These are phyloP conservation scores for Caenorhabditis sp. DNA, from an alignment of 2,888 invertebrate genomes.

Conservation along the genomic window DNA sequence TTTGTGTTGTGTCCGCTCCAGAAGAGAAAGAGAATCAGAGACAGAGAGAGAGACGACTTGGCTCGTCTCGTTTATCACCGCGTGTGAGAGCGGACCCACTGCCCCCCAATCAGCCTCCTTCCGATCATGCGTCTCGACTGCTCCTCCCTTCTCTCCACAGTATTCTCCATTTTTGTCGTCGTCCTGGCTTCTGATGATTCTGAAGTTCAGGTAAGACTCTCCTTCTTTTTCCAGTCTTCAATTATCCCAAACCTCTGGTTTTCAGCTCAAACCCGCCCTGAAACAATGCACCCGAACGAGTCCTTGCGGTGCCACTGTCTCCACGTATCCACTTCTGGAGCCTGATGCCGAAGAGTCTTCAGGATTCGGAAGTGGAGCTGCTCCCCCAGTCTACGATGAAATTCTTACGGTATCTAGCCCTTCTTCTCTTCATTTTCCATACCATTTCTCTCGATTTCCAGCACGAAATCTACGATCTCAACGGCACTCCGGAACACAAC, in stretches of 20 bases:
- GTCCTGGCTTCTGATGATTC: conserved; percentile 32
- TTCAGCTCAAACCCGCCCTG: conserved; percentile 45
- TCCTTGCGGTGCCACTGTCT: conserved; percentile 59
- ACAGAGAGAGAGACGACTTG: conserved; percentile 11
- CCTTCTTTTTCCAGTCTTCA: background rate
- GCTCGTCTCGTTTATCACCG: conserved; percentile 41
- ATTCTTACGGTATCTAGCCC: conserved; percentile 54
- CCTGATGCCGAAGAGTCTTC: conserved; percentile 58
- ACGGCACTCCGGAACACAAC: conserved; percentile 36
- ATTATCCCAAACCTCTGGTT: too few species aligned
- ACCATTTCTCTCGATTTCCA: conserved; percentile 29
- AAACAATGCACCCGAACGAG: conserved; percentile 37
- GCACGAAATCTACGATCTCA: conserved; percentile 63
- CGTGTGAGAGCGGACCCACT: too few species aligned
- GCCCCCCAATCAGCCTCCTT: conserved; percentile 37
- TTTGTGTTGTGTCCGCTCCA: conserved; percentile 5
- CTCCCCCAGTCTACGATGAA: conserved; percentile 60
- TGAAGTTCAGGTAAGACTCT: conserved; percentile 31
- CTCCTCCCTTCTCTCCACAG: conserved; percentile 48
- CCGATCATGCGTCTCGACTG: conserved; percentile 53
- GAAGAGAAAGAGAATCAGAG: conserved; percentile 18
- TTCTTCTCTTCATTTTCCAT: too few species aligned
- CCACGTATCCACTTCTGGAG: conserved; percentile 53
- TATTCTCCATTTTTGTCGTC: conserved; percentile 27
- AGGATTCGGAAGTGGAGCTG: conserved; percentile 55